Percentiles rank a stretch among this genome's conserved stretches.
phyloP scores from a whole-genome alignment of 1,140 invertebrate genomes.

The Orchesella cincta region DNA sequence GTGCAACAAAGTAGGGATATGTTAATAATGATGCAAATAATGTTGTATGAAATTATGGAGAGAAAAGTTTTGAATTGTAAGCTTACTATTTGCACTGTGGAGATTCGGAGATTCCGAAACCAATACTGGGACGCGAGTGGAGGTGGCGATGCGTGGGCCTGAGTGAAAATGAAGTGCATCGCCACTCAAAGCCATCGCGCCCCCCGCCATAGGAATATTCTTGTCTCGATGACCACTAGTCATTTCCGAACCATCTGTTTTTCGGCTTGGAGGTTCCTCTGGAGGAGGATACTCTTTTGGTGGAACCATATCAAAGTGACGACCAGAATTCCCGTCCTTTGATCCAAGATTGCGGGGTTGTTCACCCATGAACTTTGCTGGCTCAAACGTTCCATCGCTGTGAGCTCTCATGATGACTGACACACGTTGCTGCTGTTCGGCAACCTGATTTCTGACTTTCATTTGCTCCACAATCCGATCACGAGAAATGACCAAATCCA shows the following conservation, averaged over 20 bases:
- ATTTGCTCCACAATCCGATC: not conserved
- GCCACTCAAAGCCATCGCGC: constrained; percentile 48
- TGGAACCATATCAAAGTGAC: not conserved
- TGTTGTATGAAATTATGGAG: not conserved
- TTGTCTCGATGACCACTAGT: constrained; percentile 51
- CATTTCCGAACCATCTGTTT: constrained; percentile 51
- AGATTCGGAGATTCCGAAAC: constrained; percentile 47
- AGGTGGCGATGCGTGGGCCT: constrained; percentile 47
- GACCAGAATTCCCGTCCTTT: not conserved
- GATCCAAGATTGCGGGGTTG: not conserved
- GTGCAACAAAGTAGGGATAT: constrained; percentile 36
- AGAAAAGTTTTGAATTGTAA: not conserved
- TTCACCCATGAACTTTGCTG: not conserved
- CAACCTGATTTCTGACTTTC: not conserved
- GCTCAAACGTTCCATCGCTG: constrained; percentile 50
- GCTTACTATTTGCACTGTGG: constrained; percentile 30
- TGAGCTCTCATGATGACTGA: constrained; percentile 55
- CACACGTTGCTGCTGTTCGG: constrained; percentile 42
- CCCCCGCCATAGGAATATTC: constrained; percentile 50
- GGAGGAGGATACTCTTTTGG: not conserved
- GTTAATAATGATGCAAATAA: constrained; percentile 31
- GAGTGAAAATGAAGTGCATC: constrained; percentile 33
- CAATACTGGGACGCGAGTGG: constrained; percentile 52
- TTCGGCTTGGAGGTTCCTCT: constrained; percentile 43
- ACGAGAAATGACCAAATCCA: constrained; percentile 44